Conservation (phyloP, 2,113 vertebrate species). For the Copsychus sechellarum region DNA sequence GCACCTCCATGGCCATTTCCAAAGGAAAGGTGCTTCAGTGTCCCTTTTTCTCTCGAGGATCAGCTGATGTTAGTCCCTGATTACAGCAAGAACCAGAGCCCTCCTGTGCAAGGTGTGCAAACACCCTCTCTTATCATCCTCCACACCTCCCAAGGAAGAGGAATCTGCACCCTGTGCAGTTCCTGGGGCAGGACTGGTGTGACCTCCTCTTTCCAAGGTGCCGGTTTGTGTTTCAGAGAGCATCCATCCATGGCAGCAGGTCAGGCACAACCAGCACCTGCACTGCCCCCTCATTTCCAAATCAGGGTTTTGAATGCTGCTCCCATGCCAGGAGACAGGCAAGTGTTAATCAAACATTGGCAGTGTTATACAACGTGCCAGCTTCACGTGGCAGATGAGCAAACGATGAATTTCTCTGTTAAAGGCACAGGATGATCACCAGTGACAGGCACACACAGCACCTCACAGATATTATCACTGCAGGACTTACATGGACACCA, state of each 20-base stretch:
- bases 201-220: background rate
- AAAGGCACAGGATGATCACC: background rate
- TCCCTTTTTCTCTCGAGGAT: background rate
- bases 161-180: background rate
- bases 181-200: background rate
- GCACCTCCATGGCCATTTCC: background rate
- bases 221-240: background rate
- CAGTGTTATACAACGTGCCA: background rate
- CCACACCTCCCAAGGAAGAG: background rate
- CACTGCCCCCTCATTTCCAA: background rate
- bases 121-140: background rate
- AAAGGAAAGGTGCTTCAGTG: background rate
- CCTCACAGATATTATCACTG: background rate
- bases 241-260: background rate
- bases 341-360: background rate
- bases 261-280: background rate
- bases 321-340: background rate
- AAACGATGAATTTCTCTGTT: background rate
- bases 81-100: background rate
- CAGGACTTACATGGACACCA: rapidly evolving
- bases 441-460: background rate
- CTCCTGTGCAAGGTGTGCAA: background rate
- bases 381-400: background rate
- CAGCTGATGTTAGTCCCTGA: background rate
- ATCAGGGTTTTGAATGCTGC: background rate